A percentile compares a stretch with the other conserved stretches of the same genome.
These are phyloP conservation scores for Poeciliopsis paucimaculata DNA, from an alignment of 2,797 vertebrate species.

Conservation along the genomic window DNA sequence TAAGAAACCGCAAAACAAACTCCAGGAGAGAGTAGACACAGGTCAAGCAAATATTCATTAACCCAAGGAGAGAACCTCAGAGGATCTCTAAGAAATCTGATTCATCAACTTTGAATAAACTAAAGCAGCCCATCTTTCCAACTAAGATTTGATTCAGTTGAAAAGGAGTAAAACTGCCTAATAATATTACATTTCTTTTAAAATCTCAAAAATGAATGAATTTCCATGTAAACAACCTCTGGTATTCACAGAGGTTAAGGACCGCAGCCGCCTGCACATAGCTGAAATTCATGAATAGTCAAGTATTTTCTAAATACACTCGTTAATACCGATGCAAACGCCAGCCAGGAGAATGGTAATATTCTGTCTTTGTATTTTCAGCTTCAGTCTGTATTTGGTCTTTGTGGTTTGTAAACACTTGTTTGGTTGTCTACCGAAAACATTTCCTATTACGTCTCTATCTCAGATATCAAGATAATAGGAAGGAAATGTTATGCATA, in stretches of 20 bases:
- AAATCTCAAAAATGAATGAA: background rate
- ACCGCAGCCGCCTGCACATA: no score
- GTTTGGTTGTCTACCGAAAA: background rate
- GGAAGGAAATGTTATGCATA: background rate
- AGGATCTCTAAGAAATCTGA: background rate
- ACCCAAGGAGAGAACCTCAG: background rate
- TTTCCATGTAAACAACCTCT: background rate
- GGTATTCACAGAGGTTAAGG: background rate
- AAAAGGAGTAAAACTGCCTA: no score
- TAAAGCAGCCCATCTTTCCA: background rate
- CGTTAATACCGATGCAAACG: no score
- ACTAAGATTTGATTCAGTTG: no score
- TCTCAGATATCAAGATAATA: background rate
- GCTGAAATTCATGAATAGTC: no score
- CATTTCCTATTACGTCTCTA: background rate
- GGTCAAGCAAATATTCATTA: background rate
- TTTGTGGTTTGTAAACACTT: background rate
- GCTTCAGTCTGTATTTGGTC: background rate
- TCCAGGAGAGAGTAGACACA: background rate
- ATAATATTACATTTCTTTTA: background rate
- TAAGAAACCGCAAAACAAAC: background rate
- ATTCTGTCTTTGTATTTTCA: no score
- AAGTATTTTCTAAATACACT: no score
- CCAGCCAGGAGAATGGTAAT: no score
- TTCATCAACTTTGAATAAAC: background rate